Evolutionary conservation across 2,888 invertebrate genomes (phyloP), one percentile per base, ranked within the genome.

Genomic region (Cantharis nigra): DNA sequence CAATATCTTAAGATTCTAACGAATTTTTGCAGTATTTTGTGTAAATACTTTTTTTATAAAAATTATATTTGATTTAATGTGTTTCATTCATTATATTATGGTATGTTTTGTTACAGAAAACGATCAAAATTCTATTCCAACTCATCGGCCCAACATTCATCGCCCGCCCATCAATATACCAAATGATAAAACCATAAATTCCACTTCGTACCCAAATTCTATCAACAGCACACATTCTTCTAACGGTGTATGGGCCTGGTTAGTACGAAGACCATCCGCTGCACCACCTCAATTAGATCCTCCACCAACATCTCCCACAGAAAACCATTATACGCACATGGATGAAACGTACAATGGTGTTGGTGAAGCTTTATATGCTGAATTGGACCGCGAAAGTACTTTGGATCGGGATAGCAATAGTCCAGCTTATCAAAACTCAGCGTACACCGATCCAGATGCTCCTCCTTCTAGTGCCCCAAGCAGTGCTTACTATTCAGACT

Each of bases 251-350:
- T 89, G 89, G 89, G 87, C 87, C 5, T 88, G 89, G 87, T 79
- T 88, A 71, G 85, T 87, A 0, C 83, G 86, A 64, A 83, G 87
- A 72, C 80, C 84, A 4, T 81, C 84, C 10, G 82, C 83, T 10
- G 83, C 85, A 18, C 85, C 87, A 20, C 84, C 90, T 81, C 90
- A 90, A 84, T 88, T 91, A 49, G 90, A 89, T 64, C 89, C 89
- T 71, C 89, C 90, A 1, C 89, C 90, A 13, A 88, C 90, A 67
- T 90, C 89, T 20, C 90, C 90, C 3, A 92, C 91, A 13, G 93
- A 93, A 87, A 94, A 94, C 85, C 93, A 94, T 86, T 94, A 94
- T 86, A 94, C 93, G 7, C 93, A 93, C 85, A 92, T 93, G 92
- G 93, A 93, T 81, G 92, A 92, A 83, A 91, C 90, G 13, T 91